Evolutionary conservation across 2,888 invertebrate genomes (phyloP).

Genomic region (Andrena trimmerana): DNA sequence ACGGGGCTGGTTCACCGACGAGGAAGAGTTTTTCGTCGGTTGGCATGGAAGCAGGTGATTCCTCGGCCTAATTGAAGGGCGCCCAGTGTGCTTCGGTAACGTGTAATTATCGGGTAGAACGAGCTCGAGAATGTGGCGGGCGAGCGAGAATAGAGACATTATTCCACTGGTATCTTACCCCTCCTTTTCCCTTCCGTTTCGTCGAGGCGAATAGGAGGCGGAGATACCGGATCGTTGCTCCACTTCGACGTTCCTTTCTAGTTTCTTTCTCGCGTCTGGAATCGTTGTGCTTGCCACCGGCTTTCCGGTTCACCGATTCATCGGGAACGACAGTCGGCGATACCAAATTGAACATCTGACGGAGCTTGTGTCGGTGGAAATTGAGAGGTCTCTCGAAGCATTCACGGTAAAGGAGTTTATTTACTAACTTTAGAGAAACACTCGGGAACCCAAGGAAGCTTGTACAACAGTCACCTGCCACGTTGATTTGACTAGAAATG

Average conservation of each 20-base stretch:
- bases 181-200: conserved; percentile 53
- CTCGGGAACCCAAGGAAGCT: too few relatives aligned
- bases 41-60: conserved; percentile 79
- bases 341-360: not conserved
- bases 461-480: too few relatives aligned
- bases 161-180: conserved; percentile 72
- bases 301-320: conserved; percentile 26
- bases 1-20: conserved; percentile 47
- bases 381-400: not conserved
- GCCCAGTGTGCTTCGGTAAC: conserved; percentile 80
- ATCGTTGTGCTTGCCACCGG: conserved; percentile 12
- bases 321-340: conserved; percentile 12
- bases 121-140: conserved; percentile 80
- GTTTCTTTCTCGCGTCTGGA: conserved; percentile 34
- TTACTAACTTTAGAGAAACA: too few relatives aligned
- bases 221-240: conserved; percentile 51
- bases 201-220: conserved; percentile 47
- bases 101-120: conserved; percentile 83
- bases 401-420: not conserved
- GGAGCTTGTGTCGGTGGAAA: not conserved
- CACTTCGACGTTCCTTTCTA: conserved; percentile 43
- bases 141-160: conserved; percentile 83
- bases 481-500: too few relatives aligned
- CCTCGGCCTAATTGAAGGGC: conserved; percentile 82
- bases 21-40: conserved; percentile 72